Evolutionary conservation across 53 echinoderm and acorn worm species (phyloP), one percentile per base, ranked within the genome.

Genomic region (Echinarachnius parma): DNA sequence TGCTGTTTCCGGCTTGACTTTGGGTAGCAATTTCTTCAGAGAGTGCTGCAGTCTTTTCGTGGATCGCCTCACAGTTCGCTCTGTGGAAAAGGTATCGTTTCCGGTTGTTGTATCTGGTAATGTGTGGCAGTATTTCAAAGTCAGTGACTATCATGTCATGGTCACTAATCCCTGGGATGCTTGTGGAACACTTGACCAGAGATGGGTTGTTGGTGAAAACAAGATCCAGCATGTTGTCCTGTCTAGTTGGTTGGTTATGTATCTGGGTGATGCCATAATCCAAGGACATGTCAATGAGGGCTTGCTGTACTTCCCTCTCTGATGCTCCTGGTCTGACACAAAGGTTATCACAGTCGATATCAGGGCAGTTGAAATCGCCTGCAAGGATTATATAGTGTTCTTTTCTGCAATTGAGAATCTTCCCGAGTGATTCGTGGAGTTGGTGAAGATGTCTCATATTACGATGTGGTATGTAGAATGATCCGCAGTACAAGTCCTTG

Each of bases 321-420:
- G 56, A 2, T 7, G 56, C 59, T 26, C 53, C 55, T 70, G 53
- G 44, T 21, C 26, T n/a, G 27, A 21, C 23, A 18, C 4, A 20
- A 2, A 53, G 71, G 26, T 64, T 25, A 24, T 64, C 65, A 58
- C 45, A 75, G 42, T 75, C 75, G n/a, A 59, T 75, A 29, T 75
- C 37, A 7, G 75, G 75, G 39, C 55, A 56, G 36, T 72, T 54
- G 23, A 72, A 57, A 25, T 75, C 75, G 7, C 75, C 75, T 21
- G 58, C 19, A n/a, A 75, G 25, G 28, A 58, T 75, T 4, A 75
- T 42, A 75, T 75, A 59, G 36, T 36, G 55, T 16, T 58, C 55
- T 2, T 15, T 21, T 11, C 34, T 16, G 34, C 34, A 25, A 7
- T 70, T 31, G 22, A 53, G 52, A 9, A 34, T 28, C 3, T 33